Percentiles rank a stretch among this genome's conserved stretches.
Evolutionary conservation across 2,797 vertebrate genomes (phyloP).

Genomic region (Streptopelia turtur): DNA sequence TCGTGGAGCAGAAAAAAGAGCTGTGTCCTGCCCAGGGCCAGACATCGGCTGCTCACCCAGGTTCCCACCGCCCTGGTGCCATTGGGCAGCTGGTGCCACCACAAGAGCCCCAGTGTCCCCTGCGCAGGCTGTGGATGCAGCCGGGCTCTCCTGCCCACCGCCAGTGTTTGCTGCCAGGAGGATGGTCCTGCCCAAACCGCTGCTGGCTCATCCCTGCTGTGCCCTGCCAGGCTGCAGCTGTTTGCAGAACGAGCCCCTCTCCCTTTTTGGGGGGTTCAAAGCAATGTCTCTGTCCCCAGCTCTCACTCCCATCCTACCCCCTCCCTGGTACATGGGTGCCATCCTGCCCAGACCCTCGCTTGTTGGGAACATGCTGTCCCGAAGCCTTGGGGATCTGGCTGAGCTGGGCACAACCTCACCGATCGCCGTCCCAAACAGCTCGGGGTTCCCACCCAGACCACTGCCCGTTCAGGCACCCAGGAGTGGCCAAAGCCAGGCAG

Average conservation of each 20-base stretch:
- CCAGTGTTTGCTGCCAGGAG: neutral
- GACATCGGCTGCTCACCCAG: accelerated
- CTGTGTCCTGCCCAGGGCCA: neutral
- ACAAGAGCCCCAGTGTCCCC: accelerated
- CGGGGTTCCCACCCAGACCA: accelerated
- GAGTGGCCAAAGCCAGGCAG: accelerated
- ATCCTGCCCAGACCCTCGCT: neutral
- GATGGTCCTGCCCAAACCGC: neutral
- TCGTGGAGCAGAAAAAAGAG: neutral
- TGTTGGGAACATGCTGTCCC: neutral
- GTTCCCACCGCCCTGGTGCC: neutral
- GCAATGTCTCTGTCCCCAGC: neutral
- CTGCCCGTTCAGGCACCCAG: neutral
- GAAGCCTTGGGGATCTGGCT: neutral
- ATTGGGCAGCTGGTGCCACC: neutral
- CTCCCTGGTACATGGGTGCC: neutral
- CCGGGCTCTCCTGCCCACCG: neutral
- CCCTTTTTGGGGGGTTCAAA: neutral
- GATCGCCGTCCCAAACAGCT: neutral
- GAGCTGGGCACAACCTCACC: neutral
- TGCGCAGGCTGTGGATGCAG: neutral
- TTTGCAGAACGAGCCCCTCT: neutral
- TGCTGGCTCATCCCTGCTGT: neutral
- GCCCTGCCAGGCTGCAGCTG: neutral
- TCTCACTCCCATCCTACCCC: neutral